A percentile compares a stretch with the other conserved stretches of the same genome.
phyloP scores from a whole-genome alignment of 2,888 invertebrate genomes.

The Microctonus brassicae region DNA sequence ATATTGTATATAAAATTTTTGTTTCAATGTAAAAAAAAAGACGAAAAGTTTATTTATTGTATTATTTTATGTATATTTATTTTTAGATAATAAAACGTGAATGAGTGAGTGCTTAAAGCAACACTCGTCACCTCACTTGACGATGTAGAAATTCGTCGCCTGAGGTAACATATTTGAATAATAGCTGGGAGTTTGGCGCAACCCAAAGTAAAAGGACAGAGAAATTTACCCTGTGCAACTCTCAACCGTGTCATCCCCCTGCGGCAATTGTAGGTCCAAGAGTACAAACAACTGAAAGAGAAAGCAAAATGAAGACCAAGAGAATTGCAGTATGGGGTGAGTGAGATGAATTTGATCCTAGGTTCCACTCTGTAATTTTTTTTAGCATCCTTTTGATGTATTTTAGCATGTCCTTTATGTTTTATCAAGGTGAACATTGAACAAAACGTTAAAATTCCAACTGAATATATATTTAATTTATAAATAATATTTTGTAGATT shows the following conservation, averaged over 20 bases:
- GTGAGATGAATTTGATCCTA: conserved; percentile 27
- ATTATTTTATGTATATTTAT: neutral
- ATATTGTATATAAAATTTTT: no score
- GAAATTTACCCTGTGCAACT: conserved; percentile 9
- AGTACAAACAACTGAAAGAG: conserved; percentile 27
- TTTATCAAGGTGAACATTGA: no score
- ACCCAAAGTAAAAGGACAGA: neutral
- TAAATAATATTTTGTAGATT: no score
- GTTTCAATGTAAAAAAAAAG: neutral
- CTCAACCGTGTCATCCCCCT: conserved; percentile 27
- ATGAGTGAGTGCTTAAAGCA: conserved; percentile 6
- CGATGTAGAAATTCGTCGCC: conserved; percentile 13
- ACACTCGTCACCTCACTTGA: conserved; percentile 25
- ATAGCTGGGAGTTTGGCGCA: conserved; percentile 10
- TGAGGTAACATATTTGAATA: conserved; percentile 10
- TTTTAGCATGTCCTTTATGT: conserved; percentile 23
- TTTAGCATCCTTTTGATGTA: conserved; percentile 21
- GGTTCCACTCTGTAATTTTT: conserved; percentile 31
- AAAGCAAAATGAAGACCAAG: neutral
- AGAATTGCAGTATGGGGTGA: neutral
- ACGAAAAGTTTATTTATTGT: no score
- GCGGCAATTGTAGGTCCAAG: neutral
- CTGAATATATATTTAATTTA: no score
- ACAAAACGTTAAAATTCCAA: no score
- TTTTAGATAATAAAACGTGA: neutral